Base-by-base conservation (phyloP, 2,888 invertebrate species). In the Sympetrum striolatum region DNA sequence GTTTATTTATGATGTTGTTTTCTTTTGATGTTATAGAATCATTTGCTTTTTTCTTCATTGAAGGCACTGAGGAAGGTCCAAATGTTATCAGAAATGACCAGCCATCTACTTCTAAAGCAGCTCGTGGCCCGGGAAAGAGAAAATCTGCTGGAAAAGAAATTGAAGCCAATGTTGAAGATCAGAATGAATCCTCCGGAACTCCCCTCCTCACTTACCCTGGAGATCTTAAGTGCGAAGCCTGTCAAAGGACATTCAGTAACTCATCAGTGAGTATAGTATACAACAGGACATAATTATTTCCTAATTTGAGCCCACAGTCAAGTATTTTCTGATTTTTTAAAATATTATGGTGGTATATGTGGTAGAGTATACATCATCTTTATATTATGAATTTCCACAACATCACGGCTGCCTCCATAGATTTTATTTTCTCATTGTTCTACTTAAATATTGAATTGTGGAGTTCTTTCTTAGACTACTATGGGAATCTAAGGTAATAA, bases 231-330 rank as follows among this genome's bases (percentile, higher is more conserved):
- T 92, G 92, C 91, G 91, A 91, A 90, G 90, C 79, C 22, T 92
- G 92, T 90, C 91, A 92, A 14, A 92, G 92, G 79, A 91, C 92
- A 18, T 92, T 92, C 90, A 92, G 91, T 80, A 92, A 91, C 79
- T 80, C 91, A 31, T 80, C 92, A 31, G 92, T 92, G 91, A 92
- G 92, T 91, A 25, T n/a, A n/a, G 25, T 25, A 35, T 48, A 4
- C 73, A n/a, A 5, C 15, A 48, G 6, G 12, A 2, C 8, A 14
- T 48, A 53, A 53, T 53, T 1, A 0, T 3, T 53, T 53, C 18
- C 3, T 3, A 53, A 48, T 2, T 53, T 18, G 53, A 53, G 18
- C 5, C 4, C 15, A 3, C 53, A 18, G 18, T 53, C 18, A 53
- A 18, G 18, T 53, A 53, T 18, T 48, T 12, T 53, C 18, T 53